A percentile compares a stretch with the other conserved stretches of the same genome.
Conservation (phyloP, 1,140 invertebrate genomes). For the Parasteatoda tepidariorum region DNA sequence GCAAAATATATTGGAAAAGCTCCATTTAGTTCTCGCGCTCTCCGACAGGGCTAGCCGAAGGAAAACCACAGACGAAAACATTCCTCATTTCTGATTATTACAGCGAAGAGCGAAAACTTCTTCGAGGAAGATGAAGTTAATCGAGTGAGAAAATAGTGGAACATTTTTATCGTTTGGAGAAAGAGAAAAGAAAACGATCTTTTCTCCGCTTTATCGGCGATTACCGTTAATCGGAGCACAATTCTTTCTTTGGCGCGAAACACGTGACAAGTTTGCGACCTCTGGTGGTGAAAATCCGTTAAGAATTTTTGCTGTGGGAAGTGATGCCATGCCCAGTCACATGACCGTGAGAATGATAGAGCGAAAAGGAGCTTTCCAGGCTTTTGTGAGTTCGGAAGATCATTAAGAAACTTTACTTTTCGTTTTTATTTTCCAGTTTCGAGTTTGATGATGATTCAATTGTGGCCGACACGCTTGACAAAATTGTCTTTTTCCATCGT, state of each 20-base stretch:
- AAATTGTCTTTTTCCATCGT: too few relatives aligned
- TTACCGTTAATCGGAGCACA: slow-evolving; percentile 33
- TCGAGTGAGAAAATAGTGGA: slow-evolving; percentile 30
- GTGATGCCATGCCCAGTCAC: slow-evolving; percentile 1
- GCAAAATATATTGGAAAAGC: too few relatives aligned
- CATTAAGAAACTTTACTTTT: background rate
- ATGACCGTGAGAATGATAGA: slow-evolving; percentile 39
- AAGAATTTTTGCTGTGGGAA: slow-evolving; percentile 1
- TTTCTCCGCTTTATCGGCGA: slow-evolving; percentile 14
- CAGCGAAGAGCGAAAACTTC: background rate
- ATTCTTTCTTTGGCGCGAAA: slow-evolving; percentile 14
- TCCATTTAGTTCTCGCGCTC: slow-evolving; percentile 35
- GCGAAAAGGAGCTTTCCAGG: background rate
- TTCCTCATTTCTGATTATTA: background rate
- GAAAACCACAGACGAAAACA: background rate
- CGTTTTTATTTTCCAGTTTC: background rate
- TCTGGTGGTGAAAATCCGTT: slow-evolving; percentile 10
- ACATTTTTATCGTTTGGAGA: slow-evolving; percentile 39
- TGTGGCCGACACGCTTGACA: too few relatives aligned
- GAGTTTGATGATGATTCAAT: too few relatives aligned
- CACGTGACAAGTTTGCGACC: slow-evolving; percentile 46
- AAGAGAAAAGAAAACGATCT: background rate
- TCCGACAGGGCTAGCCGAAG: background rate
- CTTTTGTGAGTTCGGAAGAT: background rate
- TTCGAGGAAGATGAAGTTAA: background rate